Evolutionary conservation across 2,113 vertebrate genomes (phyloP), one percentile per base, ranked within the genome.

Genomic region (Oreochromis tanganicae): DNA sequence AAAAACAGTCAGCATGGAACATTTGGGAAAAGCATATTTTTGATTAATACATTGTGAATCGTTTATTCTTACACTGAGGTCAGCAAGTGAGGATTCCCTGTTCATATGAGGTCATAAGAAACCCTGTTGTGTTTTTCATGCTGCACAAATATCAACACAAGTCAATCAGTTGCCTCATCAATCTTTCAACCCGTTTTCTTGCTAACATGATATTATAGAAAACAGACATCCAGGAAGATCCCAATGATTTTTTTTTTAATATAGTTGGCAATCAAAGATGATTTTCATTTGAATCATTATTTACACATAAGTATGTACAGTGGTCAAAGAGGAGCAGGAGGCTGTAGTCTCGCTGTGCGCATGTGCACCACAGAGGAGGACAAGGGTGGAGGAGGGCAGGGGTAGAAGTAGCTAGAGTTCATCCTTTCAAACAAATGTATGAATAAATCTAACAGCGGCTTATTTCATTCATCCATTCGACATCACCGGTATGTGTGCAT

Each of bases 271-370:
- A 94, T 93, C 92, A 94, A 94, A 94, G 90, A 94, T 87, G 88
- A 90, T 93, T 87, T 93, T 79, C 85, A 95, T 93, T 95, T 95
- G 95, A 97, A 96, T 96, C 95, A 94, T 88, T 96, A 96, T 97
- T 96, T 96, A 95, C 93, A 94, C 63, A 96, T 95, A 93, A 91
- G 92, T 96, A 97, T 97, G 94, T 97, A 97, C 97, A 97, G 95
- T 91, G 88, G 38, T 96, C 94, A 95, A 88, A 92, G 91, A 93
- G 85, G 88, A 89, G 87, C 27, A 86, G 84, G 82, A 41, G 84
- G 85, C 83, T 90, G 85, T 88, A 93, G 91, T 92, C 92, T 89
- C 91, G 83, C 52, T 63, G 86, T 63, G 86, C 55, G 89, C 91
- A 82, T 57, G 73, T 84, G 86, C 57, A 81, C 16, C 84, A 82